Evolutionary conservation across 2,797 vertebrate genomes (phyloP), one percentile per base, ranked within the genome.

Genomic region (Delichon dasypus): DNA sequence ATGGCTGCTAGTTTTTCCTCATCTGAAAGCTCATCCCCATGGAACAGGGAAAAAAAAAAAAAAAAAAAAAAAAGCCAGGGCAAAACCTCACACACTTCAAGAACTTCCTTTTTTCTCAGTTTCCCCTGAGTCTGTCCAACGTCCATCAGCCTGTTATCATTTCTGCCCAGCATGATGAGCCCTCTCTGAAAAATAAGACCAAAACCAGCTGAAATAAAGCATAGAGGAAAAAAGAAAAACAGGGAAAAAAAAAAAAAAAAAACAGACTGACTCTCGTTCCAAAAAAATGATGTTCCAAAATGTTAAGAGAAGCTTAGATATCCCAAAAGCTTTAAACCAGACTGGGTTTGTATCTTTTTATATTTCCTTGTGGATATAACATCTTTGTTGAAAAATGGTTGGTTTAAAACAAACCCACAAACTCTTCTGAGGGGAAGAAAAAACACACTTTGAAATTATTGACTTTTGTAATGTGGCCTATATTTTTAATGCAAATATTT

Each of bases 401-500:
- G 40, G 10, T 84, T 91, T 65, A 15, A 71, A 85, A 50, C 64
- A 64, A 66, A 61, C 15, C 30, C 58, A 53, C 45, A 34, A 40
- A 17, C 3, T 36, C 38, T 80, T 58, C 47, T 54, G 50, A 71
- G 44, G 12, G 34, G 8, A 3, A 34, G 25, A 82, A 66, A 66
- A 73, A 17, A 16, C 13, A 4, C 6, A 25, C 30, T 82, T 70
- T 62, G 58, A 85, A 92, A 68, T 88, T 47, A 88, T 16, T 91
- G 93, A 74, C 53, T 88, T 92, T 88, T 85, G 42, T 45, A 48
- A 66, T 2, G 48, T 81, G 50, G n/a, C 27, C 32, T 62, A 13
- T 70, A 76, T 83, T 92, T 88, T 87, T 42, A 89, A 38, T 78
- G 45, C 45, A 92, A 93, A 90, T 88, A 88, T 82, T 93, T 94